phyloP scores from a whole-genome alignment of 2,797 vertebrate genomes.

The Amblyopsis hoosieri region DNA sequence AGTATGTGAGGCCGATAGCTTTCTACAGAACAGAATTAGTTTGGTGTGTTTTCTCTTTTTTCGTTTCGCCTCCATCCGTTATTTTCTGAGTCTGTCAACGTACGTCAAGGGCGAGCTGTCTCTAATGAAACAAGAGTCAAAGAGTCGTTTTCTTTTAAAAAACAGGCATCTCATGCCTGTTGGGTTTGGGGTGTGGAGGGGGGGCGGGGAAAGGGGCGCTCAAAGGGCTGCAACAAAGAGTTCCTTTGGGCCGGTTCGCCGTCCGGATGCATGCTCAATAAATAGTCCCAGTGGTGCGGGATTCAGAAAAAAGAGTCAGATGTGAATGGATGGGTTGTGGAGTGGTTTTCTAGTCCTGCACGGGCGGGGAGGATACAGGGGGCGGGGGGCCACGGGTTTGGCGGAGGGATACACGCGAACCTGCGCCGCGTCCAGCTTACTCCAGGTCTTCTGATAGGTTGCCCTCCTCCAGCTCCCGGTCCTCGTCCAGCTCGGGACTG shows the following conservation, averaged over 20 bases:
- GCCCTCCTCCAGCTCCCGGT: conserved; percentile 98
- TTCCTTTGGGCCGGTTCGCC: conserved; percentile 94
- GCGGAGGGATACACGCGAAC: conserved; percentile 74
- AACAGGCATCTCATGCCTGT: conserved; percentile 93
- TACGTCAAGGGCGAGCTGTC: conserved; percentile 87
- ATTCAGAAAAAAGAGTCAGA: conserved; percentile 78
- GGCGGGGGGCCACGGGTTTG: neutral
- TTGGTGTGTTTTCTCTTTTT: conserved; percentile 77
- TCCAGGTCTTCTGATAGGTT: conserved; percentile 98
- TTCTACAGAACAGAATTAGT: conserved; percentile 91
- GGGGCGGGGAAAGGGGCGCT: conserved; percentile 57
- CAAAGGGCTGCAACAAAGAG: conserved; percentile 93
- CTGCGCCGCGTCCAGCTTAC: conserved; percentile 79
- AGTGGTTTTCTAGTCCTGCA: conserved; percentile 83
- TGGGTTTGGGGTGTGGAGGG: conserved; percentile 70
- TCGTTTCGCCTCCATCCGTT: conserved; percentile 20
- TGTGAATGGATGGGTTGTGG: conserved; percentile 88
- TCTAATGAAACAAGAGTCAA: conserved; percentile 73
- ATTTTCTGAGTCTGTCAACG: conserved; percentile 64
- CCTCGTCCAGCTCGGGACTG: conserved; percentile 98
- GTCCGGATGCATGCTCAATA: conserved; percentile 97
- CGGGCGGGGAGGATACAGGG: conserved; percentile 36
- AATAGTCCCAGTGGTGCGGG: conserved; percentile 95
- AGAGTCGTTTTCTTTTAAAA: conserved; percentile 76
- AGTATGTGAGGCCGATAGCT: conserved; percentile 97